A percentile compares a stretch with the other conserved stretches of the same genome.
Evolutionary conservation across 2,888 invertebrate genomes (phyloP).

Genomic region (Oeneis ivallda): DNA sequence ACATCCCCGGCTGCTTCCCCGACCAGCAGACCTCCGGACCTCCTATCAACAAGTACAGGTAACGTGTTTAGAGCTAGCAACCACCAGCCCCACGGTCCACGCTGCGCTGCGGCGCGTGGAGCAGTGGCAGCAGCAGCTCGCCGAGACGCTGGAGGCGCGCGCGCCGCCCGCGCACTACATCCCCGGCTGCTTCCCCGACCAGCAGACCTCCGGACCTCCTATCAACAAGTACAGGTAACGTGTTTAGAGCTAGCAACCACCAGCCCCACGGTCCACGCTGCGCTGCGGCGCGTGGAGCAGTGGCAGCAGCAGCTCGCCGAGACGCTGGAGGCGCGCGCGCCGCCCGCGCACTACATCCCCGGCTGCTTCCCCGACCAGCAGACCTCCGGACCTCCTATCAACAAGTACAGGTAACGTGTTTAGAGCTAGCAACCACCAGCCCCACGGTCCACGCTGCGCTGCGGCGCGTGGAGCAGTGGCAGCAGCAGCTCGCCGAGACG

Average conservation of each 20-base stretch:
- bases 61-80: slow-evolving; percentile 92
- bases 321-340: slow-evolving; percentile 88
- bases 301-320: slow-evolving; percentile 94
- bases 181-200: slow-evolving; percentile 94
- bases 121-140: slow-evolving; percentile 93
- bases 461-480: slow-evolving; percentile 94
- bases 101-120: slow-evolving; percentile 91
- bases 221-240: slow-evolving; percentile 97
- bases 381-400: slow-evolving; percentile 90
- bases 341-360: slow-evolving; percentile 93
- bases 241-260: slow-evolving; percentile 93
- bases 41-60: slow-evolving; percentile 95
- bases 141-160: slow-evolving; percentile 88
- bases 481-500: slow-evolving; percentile 89
- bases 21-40: slow-evolving; percentile 89
- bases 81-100: slow-evolving; percentile 96
- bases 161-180: slow-evolving; percentile 94
- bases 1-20: slow-evolving; percentile 94
- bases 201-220: slow-evolving; percentile 87
- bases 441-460: slow-evolving; percentile 95
- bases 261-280: slow-evolving; percentile 95
- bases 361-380: slow-evolving; percentile 92
- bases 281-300: slow-evolving; percentile 90
- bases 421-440: slow-evolving; percentile 96
- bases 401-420: slow-evolving; percentile 91